Conservation (phyloP, 2,113 vertebrate genomes). For the Grallaria varia region DNA sequence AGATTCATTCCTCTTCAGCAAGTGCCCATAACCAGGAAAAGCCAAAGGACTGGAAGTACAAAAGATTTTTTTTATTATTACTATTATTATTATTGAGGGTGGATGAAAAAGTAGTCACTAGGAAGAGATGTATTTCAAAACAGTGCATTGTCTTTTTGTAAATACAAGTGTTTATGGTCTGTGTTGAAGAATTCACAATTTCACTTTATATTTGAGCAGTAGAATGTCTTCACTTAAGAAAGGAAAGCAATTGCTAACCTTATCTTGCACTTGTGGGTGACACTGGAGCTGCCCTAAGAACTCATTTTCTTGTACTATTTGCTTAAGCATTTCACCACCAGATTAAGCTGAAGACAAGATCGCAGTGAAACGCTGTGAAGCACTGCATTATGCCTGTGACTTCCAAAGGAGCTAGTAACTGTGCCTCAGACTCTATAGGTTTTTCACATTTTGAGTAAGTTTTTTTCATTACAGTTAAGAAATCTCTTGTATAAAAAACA, state of each 20-base stretch:
- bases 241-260: neutral
- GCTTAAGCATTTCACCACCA: constrained; percentile 15
- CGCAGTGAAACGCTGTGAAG: neutral
- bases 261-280: neutral
- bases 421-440: neutral
- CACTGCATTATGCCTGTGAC: neutral
- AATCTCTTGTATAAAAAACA: neutral
- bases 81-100: neutral
- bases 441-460: neutral
- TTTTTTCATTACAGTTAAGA: neutral
- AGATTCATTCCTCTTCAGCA: neutral
- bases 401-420: neutral
- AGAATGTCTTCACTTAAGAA: neutral
- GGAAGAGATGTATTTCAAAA: neutral
- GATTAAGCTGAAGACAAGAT: neutral
- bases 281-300: neutral
- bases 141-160: neutral
- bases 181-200: neutral
- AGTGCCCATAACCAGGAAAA: neutral
- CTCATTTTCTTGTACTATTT: constrained; percentile 34
- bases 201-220: neutral
- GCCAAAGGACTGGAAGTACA: neutral
- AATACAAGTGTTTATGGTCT: neutral
- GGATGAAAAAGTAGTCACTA: neutral
- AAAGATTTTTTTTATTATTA: neutral